Evolutionary conservation across 2,113 vertebrate genomes (phyloP).

Genomic region (Rostratula benghalensis): DNA sequence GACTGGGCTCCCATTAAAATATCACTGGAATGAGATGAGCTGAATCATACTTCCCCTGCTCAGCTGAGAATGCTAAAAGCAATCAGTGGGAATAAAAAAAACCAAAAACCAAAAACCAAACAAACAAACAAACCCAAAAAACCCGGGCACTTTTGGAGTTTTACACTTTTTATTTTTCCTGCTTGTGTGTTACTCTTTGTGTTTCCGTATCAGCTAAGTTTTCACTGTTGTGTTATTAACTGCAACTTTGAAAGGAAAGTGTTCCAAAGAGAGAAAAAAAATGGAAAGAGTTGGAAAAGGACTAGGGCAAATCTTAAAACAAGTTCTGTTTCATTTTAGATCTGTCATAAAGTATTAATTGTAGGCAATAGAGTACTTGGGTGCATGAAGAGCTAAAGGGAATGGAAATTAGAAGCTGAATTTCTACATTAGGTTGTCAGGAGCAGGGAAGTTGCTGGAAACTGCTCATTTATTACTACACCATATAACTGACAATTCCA

Average conservation of each 20-base stretch:
- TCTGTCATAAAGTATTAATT: neutral
- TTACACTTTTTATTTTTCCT: neutral
- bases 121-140: too few species aligned
- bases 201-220: neutral
- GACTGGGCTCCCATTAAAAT: neutral
- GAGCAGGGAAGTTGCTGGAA: neutral
- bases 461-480: neutral
- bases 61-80: neutral
- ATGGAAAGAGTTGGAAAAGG: neutral
- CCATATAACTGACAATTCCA: conserved; percentile 57
- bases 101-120: too few species aligned
- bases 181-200: neutral
- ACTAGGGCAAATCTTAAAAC: neutral
- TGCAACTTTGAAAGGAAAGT: neutral
- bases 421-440: neutral
- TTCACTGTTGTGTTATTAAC: neutral
- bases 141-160: too few species aligned
- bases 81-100: neutral
- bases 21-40: neutral
- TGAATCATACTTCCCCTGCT: neutral
- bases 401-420: conserved; percentile 10
- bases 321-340: neutral
- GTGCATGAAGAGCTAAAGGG: neutral
- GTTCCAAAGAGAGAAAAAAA: neutral
- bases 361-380: neutral